Conservation (phyloP, 2,888 invertebrate species). For the Mechanitis mazaeus region DNA sequence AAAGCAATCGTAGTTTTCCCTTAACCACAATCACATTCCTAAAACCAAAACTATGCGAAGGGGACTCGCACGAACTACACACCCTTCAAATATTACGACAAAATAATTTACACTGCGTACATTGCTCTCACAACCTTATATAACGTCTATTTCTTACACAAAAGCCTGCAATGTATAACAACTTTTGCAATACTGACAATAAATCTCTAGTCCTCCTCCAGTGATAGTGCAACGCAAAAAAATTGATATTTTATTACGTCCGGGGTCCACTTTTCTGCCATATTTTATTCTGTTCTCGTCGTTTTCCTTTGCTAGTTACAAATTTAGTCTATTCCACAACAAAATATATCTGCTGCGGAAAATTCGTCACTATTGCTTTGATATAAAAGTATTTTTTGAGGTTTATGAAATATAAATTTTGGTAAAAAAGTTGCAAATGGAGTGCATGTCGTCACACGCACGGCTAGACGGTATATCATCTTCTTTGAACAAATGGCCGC, state of each 20-base stretch:
- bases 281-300: conserved; percentile 66
- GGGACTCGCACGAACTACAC: conserved; percentile 25
- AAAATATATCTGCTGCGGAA: conserved; percentile 8
- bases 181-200: neutral
- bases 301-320: conserved; percentile 42
- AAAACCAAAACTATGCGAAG: conserved; percentile 58
- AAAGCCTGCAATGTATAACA: conserved; percentile 33
- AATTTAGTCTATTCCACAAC: conserved; percentile 17
- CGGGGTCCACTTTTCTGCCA: conserved; percentile 65
- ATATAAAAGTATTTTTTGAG: conserved; percentile 21
- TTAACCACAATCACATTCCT: conserved; percentile 38
- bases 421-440: conserved; percentile 36
- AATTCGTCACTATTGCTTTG: conserved; percentile 33
- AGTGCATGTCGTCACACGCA: conserved; percentile 63
- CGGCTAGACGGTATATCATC: conserved; percentile 69
- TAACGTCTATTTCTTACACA: neutral
- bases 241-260: conserved; percentile 75
- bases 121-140: conserved; percentile 11
- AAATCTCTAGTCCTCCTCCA: neutral
- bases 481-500: conserved; percentile 66
- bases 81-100: conserved; percentile 7
- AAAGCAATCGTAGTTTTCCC: conserved; percentile 38
- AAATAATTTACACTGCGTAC: conserved; percentile 10
- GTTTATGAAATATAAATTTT: conserved; percentile 15
- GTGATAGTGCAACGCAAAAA: conserved; percentile 43